Evolutionary conservation across 2,113 vertebrate species (phyloP).

Genomic region (Oreochromis aureus): DNA sequence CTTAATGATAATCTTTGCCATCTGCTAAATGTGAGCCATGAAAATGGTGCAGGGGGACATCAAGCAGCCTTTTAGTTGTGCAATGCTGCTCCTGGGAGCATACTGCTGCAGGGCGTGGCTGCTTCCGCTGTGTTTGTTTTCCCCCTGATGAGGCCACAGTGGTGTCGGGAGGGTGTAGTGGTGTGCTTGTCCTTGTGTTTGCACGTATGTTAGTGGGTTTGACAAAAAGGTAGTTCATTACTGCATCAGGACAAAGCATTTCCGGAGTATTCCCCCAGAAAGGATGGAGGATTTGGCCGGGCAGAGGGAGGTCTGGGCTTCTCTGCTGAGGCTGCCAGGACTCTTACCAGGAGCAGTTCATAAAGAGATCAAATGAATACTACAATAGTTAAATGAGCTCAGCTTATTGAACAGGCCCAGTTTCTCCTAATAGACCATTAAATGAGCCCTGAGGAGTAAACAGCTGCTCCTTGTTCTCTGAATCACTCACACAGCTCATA

Average conservation of each 20-base stretch:
- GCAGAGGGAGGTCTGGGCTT: background rate
- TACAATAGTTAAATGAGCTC: background rate
- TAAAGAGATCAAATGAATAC: background rate
- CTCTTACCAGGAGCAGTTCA: background rate
- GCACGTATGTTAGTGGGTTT: background rate
- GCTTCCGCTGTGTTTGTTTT: background rate
- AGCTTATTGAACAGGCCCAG: background rate
- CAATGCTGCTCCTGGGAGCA: background rate
- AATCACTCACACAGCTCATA: background rate
- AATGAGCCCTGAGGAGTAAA: background rate
- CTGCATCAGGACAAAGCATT: too few relatives aligned
- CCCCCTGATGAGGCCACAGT: background rate
- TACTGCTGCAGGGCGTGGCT: background rate
- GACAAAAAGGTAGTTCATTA: too few relatives aligned
- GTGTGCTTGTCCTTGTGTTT: background rate
- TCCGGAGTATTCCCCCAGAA: background rate
- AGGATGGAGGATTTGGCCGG: background rate
- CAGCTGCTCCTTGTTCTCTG: background rate
- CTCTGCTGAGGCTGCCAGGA: background rate
- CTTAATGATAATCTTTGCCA: background rate
- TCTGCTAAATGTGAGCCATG: background rate
- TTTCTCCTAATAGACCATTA: background rate
- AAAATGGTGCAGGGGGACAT: rapidly evolving
- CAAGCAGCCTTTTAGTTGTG: rapidly evolving
- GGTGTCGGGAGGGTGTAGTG: background rate